phyloP scores from a whole-genome alignment of 30 jellyfish, hydroid and myxozoan species.

The Hydractinia symbiolongicarpus region DNA sequence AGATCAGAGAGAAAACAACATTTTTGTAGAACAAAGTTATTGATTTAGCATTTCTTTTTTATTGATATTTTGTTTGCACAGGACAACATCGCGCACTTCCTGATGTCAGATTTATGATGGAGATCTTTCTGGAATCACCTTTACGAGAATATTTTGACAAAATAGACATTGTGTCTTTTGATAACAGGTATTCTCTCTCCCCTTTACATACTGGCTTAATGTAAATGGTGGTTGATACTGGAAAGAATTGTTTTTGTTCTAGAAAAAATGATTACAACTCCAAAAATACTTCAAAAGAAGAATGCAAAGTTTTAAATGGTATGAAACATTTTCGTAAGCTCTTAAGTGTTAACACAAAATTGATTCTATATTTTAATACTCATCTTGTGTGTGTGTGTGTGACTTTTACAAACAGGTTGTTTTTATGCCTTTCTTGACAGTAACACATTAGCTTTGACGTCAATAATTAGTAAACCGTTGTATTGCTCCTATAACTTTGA shows the following conservation, averaged over 20 bases:
- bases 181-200: not conserved
- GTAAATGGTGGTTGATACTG: not conserved
- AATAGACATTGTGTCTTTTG: constrained; percentile 2
- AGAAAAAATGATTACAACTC: not conserved
- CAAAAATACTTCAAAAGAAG: constrained; percentile 12
- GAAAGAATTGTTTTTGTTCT: not conserved
- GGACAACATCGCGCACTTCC: constrained; percentile 24
- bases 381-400: no score
- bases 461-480: no score
- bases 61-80: not conserved
- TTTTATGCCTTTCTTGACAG: no score
- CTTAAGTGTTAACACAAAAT: not conserved
- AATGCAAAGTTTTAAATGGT: constrained; percentile 6
- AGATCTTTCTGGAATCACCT: constrained; percentile 20
- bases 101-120: constrained; percentile 20
- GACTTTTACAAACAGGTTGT: no score
- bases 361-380: no score
- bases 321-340: not conserved
- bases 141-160: not conserved
- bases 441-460: no score
- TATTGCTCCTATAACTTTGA: no score
- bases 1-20: no score
- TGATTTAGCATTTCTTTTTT: not conserved
- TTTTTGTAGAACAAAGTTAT: no score
- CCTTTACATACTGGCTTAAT: not conserved